Evolutionary conservation across 92 coral and sea anemone genomes (phyloP), one percentile per base, ranked within the genome.

Genomic region (Actinernus sp.): DNA sequence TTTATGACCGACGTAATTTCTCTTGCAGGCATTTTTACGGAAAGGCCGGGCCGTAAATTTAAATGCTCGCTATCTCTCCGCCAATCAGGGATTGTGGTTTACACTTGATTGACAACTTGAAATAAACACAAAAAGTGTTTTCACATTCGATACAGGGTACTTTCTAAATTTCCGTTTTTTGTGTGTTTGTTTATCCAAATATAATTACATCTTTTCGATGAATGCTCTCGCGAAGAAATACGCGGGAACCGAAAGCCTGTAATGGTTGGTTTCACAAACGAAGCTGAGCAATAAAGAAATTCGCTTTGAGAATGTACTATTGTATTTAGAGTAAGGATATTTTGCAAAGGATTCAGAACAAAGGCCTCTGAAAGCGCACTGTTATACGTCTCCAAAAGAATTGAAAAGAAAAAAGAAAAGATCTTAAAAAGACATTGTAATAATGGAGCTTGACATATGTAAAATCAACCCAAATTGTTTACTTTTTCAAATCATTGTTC

Each of bases 381-480:
- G 61, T 57, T 77, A 65, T 46, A 73, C 45, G 71, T 55, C 43
- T 69, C 50, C 75, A 78, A 74, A 75, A 71, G 79, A 72, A 76
- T 68, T 76, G 59, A 68, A 68, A 81, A 63, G 39, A 49, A 24
- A 37, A 69, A 72, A 82, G 83, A 90, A 74, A 79, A 64, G 57
- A 32, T 44, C 81, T 75, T 75, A 67, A 59, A 68, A 71, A 49
- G 78, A 85, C 92, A 81, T 66, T 52, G 79, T 53, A 44, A 76
- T 75, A 71, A 60, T 58, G 46, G 81, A 37, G 43, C 62, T 52
- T 90, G 96, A 81, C 89, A 90, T 90, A 82, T 85, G 89, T 67
- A 90, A 90, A 90, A 85, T 76, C 86, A 55, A 70, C 52, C 62
- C 82, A 55, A 58, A 57, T 73, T 90, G 78, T 75, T 85, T 90